Percentiles rank a stretch among this genome's conserved stretches.
These are phyloP conservation scores for Scaptomyza pallida DNA, from an alignment of 1,140 invertebrate genomes.

Conservation along the genomic window DNA sequence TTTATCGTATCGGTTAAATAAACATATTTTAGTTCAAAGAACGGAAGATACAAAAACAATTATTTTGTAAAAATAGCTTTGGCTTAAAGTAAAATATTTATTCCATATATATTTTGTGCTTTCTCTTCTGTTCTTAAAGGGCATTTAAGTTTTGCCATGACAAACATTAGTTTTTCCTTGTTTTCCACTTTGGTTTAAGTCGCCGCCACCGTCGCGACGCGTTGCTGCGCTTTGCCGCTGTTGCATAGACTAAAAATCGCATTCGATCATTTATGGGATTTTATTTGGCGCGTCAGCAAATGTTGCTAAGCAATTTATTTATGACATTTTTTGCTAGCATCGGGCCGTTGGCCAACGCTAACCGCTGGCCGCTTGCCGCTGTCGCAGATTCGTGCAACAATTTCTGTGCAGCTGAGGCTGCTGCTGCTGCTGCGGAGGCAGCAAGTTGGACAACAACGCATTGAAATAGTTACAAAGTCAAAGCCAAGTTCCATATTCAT, in stretches of 20 bases:
- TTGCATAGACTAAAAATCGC: slow-evolving; percentile 83
- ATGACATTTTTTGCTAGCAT: slow-evolving; percentile 78
- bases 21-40: too few species aligned
- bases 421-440: background rate
- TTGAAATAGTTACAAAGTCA: slow-evolving; percentile 71
- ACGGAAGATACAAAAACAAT: too few species aligned
- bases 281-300: slow-evolving; percentile 84
- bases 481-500: slow-evolving; percentile 80
- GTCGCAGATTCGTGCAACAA: slow-evolving; percentile 69
- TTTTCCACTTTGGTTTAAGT: slow-evolving; percentile 47
- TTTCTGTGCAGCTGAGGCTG: slow-evolving; percentile 52
- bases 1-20: too few species aligned
- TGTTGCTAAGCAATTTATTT: slow-evolving; percentile 84
- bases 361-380: slow-evolving; percentile 12
- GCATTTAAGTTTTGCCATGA: slow-evolving; percentile 14
- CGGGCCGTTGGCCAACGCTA: slow-evolving; percentile 16
- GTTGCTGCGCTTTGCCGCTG: slow-evolving; percentile 8
- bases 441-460: slow-evolving; percentile 34
- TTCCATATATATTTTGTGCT: slow-evolving; percentile 9
- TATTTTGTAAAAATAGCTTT: too few species aligned
- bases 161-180: slow-evolving; percentile 8
- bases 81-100: too few species aligned
- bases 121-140: slow-evolving; percentile 17
- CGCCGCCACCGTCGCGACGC: slow-evolving; percentile 42
- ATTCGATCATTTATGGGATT: slow-evolving; percentile 84